Base-by-base conservation (phyloP, 1,140 invertebrate genomes). In the Lordiphosa collinella region DNA sequence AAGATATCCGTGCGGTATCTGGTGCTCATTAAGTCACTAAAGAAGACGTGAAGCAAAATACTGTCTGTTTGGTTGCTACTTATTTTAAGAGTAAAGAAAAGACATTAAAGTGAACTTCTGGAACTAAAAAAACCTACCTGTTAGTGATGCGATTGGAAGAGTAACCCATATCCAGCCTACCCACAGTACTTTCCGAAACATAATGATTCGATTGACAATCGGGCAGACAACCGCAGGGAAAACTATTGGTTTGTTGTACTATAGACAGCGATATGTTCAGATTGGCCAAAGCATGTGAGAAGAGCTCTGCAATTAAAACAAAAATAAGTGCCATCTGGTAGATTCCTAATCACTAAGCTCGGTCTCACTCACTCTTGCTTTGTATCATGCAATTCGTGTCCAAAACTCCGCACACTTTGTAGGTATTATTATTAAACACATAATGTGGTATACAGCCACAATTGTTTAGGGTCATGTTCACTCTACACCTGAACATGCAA, bases 391-490 rank as follows among this genome's bases (percentile, higher is more conserved):
- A 89, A 25, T 70, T 60, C 1, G 74, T 44, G 0, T 88, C 14
- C 3, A 66, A 10, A 0, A 88, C 44, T 0, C 59, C 68, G 32
- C 88, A 89, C 2, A 65, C 29, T 11, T 41, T 51, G 2, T 11
- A 50, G 18, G 16, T 73, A 10, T 91, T 90, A 79, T 91, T 90
- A 44, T 89, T 88, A 0, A 89, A 90, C 12, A 91, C 91, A 66
- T 90, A 92, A 59, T 90, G 90, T 0, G 93, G 93, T 1, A 92
- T 71, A 69, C 93, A 94, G 10, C 90, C 89, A 62, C 93, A 94
- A 1, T 70, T 66, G 2, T 78, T 52, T 1, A 87, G 73, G 1
- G 90, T 89, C 10, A 90, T 82, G 5, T 79, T 70, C 9, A 90
- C 84, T 12, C 91, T 89, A 63, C 92, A 92, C 48, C 91, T 90